Conservation (phyloP, 2,797 vertebrate species). For the Tragelaphus oryx region DNA sequence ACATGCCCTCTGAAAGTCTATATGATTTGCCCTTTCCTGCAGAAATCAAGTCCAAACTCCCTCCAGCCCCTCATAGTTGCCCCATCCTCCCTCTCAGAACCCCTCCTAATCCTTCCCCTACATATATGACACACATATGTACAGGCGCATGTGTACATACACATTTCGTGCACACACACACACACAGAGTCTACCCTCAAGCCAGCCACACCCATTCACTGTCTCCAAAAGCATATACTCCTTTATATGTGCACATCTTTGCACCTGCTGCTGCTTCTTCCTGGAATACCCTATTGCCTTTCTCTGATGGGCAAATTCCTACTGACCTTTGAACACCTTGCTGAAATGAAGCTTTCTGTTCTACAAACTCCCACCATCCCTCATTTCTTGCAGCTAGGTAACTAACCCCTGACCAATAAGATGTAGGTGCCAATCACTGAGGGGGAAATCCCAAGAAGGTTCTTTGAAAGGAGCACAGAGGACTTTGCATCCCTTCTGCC, state of each 20-base stretch:
- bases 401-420: not conserved
- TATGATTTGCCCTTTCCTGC: not conserved
- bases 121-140: not conserved
- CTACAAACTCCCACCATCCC: not conserved
- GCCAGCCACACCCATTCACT: not conserved
- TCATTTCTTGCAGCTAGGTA: not conserved
- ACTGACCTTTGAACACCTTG: not conserved
- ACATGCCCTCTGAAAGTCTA: not conserved
- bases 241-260: not conserved
- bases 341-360: not conserved
- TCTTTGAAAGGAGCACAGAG: not conserved
- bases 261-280: not conserved
- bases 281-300: not conserved
- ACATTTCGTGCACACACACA: not conserved
- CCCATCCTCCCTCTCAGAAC: not conserved
- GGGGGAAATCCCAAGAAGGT: not conserved
- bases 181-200: not conserved
- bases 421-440: not conserved
- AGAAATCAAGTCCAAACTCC: not conserved
- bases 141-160: not conserved
- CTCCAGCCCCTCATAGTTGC: not conserved
- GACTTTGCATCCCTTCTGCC: not conserved
- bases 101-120: not conserved
- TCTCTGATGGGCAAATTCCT: constrained; percentile 3
- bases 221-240: not conserved